Evolutionary conservation across 37 sponge, comb jelly and placozoan species (phyloP), one percentile per base, ranked within the genome.

Genomic region (Chondrosia reniformis): DNA sequence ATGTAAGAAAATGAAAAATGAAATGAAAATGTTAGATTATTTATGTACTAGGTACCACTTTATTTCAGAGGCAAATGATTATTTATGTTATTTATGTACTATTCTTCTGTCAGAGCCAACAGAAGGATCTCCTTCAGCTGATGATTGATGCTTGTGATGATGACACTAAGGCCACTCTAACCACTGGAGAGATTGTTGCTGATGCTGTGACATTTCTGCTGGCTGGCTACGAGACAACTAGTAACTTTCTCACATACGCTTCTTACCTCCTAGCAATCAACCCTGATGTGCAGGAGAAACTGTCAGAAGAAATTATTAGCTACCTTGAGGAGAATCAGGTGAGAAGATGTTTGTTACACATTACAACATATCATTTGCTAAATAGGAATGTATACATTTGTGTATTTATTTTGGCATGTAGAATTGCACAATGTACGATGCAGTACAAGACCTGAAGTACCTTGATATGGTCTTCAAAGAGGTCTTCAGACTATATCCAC

Each of bases 211-310:
- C 77, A 22, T 87, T 91, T 76, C 30, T 91, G 55, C 55, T 87
- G 38, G 92, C 92, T 81, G 92, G 92, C 24, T 87, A 87, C 62
- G 92, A 91, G 77, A 91, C 92, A 3, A 87, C 92, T 2, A 80
- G 81, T 49, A 91, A 83, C 52, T 44, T 77, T 28, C 84, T 91
- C 32, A 45, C 58, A 33, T 91, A 79, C 75, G 79, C 82, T 21
- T 38, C 87, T 24, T 86, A 86, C 49, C 84, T 86, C 45, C 81
- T 91, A 54, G 87, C 87, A 12, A 42, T 83, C 6, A 61, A 91
- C 72, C 84, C 87, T 44, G 73, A 80, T 0, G 74, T 91, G 34
- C 81, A 82, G 57, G 87, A 85, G 73, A 82, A 83, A 55, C 78
- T 85, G 34, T 71, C 59, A 41, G 44, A 37, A 61, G 80, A 82